Conservation (phyloP, 2,113 vertebrate genomes). For the Lethenteron camtschaticum region DNA sequence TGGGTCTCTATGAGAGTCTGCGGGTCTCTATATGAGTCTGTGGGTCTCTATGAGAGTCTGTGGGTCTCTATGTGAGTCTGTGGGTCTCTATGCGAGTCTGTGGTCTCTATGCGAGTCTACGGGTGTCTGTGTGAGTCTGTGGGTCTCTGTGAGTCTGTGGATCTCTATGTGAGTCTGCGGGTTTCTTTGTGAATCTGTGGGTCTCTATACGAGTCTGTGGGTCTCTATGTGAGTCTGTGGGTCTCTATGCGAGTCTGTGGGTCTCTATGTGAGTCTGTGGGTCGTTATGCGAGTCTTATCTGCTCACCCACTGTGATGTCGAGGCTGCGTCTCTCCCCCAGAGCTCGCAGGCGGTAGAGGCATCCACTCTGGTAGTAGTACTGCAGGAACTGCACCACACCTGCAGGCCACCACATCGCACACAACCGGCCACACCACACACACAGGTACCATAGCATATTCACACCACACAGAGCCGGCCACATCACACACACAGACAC, state of each 20-base stretch:
- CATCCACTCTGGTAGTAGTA: conserved; percentile 97
- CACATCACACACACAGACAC: too few relatives aligned
- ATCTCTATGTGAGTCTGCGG: background rate
- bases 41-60: background rate
- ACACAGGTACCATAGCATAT: too few relatives aligned
- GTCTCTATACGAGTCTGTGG: background rate
- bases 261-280: background rate
- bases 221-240: background rate
- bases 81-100: background rate
- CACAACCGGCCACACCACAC: too few relatives aligned
- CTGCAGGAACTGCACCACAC: conserved; percentile 85
- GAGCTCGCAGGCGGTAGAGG: conserved; percentile 62
- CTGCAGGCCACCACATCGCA: conserved; percentile 21
- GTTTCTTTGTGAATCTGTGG: background rate
- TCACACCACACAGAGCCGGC: too few relatives aligned
- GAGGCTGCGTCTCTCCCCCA: conserved; percentile 77
- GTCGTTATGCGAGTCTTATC: background rate
- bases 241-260: background rate
- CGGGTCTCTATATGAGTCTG: background rate
- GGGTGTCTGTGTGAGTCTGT: too few relatives aligned
- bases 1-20: background rate
- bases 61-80: background rate
- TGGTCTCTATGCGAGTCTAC: background rate
- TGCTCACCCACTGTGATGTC: conserved; percentile 83
- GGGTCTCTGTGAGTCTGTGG: background rate